Conservation (phyloP, 2,888 invertebrate genomes). For the Phortica magna region DNA sequence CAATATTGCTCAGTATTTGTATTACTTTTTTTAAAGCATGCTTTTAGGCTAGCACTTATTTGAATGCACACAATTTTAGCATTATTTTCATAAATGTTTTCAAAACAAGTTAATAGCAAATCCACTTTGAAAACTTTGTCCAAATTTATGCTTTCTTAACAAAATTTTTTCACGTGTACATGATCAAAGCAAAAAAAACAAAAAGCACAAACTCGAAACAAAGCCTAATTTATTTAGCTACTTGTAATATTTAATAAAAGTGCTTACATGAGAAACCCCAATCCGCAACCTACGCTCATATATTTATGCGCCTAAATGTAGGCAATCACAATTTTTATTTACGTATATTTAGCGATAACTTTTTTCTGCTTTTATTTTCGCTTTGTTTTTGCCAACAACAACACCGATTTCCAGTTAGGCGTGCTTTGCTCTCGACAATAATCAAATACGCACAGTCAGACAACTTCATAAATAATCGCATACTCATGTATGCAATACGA, state of each 20-base stretch:
- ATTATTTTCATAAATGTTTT: background rate
- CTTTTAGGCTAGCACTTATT: no score
- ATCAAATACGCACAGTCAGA: conserved; percentile 12
- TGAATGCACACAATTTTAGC: background rate
- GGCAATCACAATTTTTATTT: conserved; percentile 72
- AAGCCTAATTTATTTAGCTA: conserved; percentile 59
- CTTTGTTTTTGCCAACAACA: no score
- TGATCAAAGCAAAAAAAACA: background rate
- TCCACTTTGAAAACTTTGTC: no score
- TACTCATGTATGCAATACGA: conserved; percentile 36
- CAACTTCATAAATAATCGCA: conserved; percentile 68
- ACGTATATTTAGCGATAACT: conserved; percentile 37
- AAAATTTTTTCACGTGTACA: background rate
- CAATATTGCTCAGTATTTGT: background rate
- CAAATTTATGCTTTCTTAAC: background rate
- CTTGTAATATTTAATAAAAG: conserved; percentile 67
- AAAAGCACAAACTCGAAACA: conserved; percentile 45
- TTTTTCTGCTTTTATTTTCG: conserved; percentile 17
- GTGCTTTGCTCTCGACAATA: conserved; percentile 59
- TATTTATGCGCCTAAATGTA: conserved; percentile 48
- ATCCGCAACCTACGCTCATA: background rate
- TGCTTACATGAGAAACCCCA: conserved; percentile 49
- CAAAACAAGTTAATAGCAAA: no score
- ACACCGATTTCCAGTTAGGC: conserved; percentile 34
- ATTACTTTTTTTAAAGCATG: background rate